phyloP scores from a whole-genome alignment of 2,113 vertebrate species.

The Bufo bufo region DNA sequence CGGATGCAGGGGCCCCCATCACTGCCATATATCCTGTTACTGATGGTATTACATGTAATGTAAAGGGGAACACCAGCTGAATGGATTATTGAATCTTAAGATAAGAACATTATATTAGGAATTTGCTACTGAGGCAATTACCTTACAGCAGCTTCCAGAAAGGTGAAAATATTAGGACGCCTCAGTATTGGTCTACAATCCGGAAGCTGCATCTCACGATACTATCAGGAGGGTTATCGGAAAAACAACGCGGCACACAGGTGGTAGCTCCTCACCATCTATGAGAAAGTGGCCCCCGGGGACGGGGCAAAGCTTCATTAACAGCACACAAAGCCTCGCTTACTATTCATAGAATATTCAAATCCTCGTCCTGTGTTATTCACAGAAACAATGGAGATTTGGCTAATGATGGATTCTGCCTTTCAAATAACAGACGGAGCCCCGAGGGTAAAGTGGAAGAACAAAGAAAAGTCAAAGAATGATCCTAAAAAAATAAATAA shows the following conservation, averaged over 20 bases:
- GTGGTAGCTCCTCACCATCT: not conserved
- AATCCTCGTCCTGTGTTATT: not conserved
- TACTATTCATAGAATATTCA: slow-evolving; percentile 45
- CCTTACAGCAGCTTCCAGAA: no score
- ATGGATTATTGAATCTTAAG: no score
- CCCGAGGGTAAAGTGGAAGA: not conserved
- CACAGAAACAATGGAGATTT: slow-evolving; percentile 12
- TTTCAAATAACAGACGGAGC: not conserved
- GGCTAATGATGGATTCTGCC: slow-evolving; percentile 1
- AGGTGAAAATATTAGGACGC: no score
- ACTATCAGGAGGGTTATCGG: no score
- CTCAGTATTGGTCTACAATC: no score
- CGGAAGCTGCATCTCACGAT: no score
- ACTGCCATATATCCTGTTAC: no score
- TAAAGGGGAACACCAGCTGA: no score
- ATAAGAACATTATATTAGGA: no score
- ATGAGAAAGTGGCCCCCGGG: not conserved
- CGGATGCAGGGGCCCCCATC: no score
- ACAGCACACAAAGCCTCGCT: not conserved
- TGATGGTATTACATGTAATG: no score
- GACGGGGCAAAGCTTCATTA: not conserved
- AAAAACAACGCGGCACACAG: not conserved
- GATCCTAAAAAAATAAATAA: not conserved
- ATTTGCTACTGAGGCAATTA: no score
- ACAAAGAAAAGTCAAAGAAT: not conserved